Conservation (phyloP, 2,113 vertebrate species). For the Callithrix jacchus region DNA sequence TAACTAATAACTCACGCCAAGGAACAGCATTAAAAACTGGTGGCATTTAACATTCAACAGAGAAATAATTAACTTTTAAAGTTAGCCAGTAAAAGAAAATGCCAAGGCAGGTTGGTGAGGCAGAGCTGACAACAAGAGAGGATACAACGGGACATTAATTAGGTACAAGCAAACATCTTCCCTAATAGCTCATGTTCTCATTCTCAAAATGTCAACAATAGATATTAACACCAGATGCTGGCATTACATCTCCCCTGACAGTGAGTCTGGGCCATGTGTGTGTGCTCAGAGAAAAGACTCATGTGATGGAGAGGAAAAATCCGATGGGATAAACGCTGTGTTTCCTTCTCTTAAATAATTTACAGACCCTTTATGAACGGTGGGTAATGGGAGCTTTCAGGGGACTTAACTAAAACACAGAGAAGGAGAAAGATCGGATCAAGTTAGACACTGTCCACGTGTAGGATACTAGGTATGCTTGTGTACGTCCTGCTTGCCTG, state of each 20-base stretch:
- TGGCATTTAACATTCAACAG: constrained; percentile 79
- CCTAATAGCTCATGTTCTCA: constrained; percentile 88
- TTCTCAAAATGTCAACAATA: constrained; percentile 89
- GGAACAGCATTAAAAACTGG: constrained; percentile 72
- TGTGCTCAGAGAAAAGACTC: constrained; percentile 75
- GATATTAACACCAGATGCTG: constrained; percentile 89
- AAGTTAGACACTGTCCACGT: neutral
- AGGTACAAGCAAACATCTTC: constrained; percentile 89
- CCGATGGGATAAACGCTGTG: constrained; percentile 63
- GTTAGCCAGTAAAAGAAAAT: constrained; percentile 86
- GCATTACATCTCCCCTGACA: constrained; percentile 77
- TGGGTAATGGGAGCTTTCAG: neutral
- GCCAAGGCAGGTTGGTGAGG: constrained; percentile 79
- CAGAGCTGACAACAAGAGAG: constrained; percentile 84
- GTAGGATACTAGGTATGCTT: accelerated
- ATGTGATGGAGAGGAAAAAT: neutral
- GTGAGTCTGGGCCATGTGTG: constrained; percentile 54
- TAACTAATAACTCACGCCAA: constrained; percentile 79
- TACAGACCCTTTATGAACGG: constrained; percentile 33
- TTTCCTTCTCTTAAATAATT: constrained; percentile 67
- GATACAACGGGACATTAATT: constrained; percentile 87
- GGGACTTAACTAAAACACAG: neutral
- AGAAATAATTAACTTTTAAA: constrained; percentile 89
- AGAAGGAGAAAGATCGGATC: neutral
- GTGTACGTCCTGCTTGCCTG: accelerated